These are phyloP conservation scores for Odontomyia ornata DNA, from an alignment of 2,888 invertebrate species.

Conservation along the genomic window DNA sequence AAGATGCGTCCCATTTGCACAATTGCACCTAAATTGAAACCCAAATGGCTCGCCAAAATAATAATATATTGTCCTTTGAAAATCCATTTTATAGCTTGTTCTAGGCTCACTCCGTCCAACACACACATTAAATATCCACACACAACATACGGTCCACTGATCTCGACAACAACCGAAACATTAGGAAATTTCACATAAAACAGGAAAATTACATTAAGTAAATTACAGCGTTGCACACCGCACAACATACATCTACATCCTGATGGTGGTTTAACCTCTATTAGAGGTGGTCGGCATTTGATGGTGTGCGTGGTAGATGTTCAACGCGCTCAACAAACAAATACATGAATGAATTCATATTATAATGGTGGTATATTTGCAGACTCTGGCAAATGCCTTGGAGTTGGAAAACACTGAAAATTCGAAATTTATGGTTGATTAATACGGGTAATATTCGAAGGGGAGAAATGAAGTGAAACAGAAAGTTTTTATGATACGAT, in stretches of 20 bases:
- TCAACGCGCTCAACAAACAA: not conserved
- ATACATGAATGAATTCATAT: not conserved
- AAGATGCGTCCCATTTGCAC: not conserved
- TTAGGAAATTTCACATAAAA: conserved; percentile 43
- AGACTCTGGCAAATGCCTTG: not conserved
- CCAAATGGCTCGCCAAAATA: not conserved
- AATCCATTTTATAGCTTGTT: not conserved
- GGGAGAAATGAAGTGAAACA: not conserved
- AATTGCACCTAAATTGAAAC: conserved; percentile 13
- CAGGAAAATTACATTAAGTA: conserved; percentile 48
- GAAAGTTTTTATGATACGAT: not conserved
- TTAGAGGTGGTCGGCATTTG: conserved; percentile 23
- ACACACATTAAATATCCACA: conserved; percentile 6
- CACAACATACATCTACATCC: conserved; percentile 29
- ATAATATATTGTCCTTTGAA: not conserved
- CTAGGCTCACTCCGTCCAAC: not conserved
- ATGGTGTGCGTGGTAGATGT: not conserved
- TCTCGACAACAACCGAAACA: conserved; percentile 5
- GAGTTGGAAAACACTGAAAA: not conserved
- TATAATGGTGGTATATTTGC: too few relatives aligned
- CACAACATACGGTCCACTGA: conserved; percentile 41
- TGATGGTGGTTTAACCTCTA: conserved; percentile 45
- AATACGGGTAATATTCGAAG: not conserved
- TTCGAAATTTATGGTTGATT: conserved; percentile 14
- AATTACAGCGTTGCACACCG: conserved; percentile 36